Evolutionary conservation across 2,797 vertebrate genomes (phyloP).

Genomic region (Spheniscus humboldti): DNA sequence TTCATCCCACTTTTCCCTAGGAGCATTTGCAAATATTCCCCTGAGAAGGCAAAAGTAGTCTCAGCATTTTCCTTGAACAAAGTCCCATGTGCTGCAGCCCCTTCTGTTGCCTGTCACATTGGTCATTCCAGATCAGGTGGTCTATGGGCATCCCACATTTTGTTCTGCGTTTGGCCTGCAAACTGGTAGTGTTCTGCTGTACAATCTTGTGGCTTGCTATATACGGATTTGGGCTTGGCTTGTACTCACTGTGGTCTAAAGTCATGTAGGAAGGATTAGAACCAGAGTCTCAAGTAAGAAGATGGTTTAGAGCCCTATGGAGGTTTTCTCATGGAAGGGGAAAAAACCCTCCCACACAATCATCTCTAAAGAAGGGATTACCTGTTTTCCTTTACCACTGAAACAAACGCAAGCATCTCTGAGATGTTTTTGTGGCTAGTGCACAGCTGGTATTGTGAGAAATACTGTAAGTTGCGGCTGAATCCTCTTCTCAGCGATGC

Average conservation of each 20-base stretch:
- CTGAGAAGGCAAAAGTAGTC: not conserved
- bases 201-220: slow-evolving; percentile 57
- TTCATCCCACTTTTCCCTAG: not conserved
- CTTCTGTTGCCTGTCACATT: not conserved
- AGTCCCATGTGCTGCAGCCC: not conserved
- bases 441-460: not conserved
- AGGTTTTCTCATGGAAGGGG: not conserved
- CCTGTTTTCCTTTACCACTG: slow-evolving; percentile 29
- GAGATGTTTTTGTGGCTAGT: slow-evolving; percentile 27
- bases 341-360: not conserved
- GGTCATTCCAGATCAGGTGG: slow-evolving; percentile 24
- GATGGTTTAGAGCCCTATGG: not conserved
- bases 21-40: not conserved
- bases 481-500: not conserved
- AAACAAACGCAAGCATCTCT: not conserved
- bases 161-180: not conserved
- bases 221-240: slow-evolving; percentile 53
- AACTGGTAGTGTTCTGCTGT: slow-evolving; percentile 5
- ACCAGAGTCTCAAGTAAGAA: not conserved
- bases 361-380: slow-evolving; percentile 11
- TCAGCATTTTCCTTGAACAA: not conserved
- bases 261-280: slow-evolving; percentile 32
- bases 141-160: slow-evolving; percentile 21
- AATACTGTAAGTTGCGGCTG: not conserved
- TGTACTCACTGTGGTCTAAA: slow-evolving; percentile 35